Percentiles rank a stretch among this genome's conserved stretches.
Evolutionary conservation across 2,888 invertebrate species (phyloP).

Genomic region (Temnothorax ravouxi): DNA sequence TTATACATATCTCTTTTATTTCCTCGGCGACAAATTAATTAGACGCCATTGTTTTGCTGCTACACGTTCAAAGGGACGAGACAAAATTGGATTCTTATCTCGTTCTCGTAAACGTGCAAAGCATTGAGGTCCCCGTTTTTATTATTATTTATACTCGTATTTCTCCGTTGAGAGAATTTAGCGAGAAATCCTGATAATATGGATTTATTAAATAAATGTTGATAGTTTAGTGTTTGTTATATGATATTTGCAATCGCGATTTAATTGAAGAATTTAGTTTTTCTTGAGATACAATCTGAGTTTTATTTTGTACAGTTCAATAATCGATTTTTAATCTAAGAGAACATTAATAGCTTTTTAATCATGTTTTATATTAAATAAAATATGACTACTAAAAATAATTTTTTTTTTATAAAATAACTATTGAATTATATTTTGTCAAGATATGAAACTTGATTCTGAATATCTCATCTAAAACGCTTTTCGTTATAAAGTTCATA

Average conservation of each 20-base stretch:
- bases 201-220: background rate
- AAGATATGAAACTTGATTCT: background rate
- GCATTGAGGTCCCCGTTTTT: background rate
- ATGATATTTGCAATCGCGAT: no score
- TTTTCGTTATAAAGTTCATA: background rate
- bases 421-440: background rate
- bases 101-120: background rate
- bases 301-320: background rate
- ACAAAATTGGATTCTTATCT: constrained; percentile 22
- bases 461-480: background rate
- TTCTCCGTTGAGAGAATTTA: background rate
- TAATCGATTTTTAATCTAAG: background rate
- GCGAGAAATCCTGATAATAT: background rate
- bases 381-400: background rate
- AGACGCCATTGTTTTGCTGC: background rate
- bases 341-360: background rate
- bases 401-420: background rate
- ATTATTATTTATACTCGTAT: background rate
- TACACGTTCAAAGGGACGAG: background rate
- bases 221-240: background rate
- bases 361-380: background rate
- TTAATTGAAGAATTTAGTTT: background rate
- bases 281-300: background rate
- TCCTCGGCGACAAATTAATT: background rate
- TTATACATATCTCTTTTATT: background rate